Conservation (phyloP, 2,888 invertebrate genomes). For the Phlogophora meticulosa region DNA sequence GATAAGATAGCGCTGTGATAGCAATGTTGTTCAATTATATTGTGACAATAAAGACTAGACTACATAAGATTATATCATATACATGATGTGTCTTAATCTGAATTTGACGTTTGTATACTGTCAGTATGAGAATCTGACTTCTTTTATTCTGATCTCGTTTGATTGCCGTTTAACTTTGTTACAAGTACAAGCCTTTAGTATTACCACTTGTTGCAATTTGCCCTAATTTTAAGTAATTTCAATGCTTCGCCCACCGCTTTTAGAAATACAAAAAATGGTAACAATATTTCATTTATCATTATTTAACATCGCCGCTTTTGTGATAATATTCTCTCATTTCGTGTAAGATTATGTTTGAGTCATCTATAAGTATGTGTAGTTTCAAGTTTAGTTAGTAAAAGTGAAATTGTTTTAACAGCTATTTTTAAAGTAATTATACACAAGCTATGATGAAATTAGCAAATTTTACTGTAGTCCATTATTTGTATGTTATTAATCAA, state of each 20-base stretch:
- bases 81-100: constrained; percentile 16
- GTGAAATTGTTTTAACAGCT: constrained; percentile 30
- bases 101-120: constrained; percentile 19
- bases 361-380: constrained; percentile 33
- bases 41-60: constrained; percentile 63
- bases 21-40: constrained; percentile 56
- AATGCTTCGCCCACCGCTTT: constrained; percentile 70
- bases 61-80: constrained; percentile 23
- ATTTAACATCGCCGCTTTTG: constrained; percentile 64
- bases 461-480: constrained; percentile 16
- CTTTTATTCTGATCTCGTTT: constrained; percentile 56
- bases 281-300: constrained; percentile 35
- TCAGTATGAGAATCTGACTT: constrained; percentile 26
- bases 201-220: constrained; percentile 54
- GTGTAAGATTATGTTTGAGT: constrained; percentile 37
- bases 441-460: constrained; percentile 23
- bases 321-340: constrained; percentile 60
- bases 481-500: constrained; percentile 38
- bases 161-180: constrained; percentile 48
- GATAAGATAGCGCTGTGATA: constrained; percentile 67
- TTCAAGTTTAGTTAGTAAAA: constrained; percentile 36
- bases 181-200: constrained; percentile 57
- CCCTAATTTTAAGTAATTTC: constrained; percentile 61
- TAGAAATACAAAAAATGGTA: constrained; percentile 42
- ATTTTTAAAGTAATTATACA: constrained; percentile 32